Percentiles rank a stretch among this genome's conserved stretches.
These are phyloP conservation scores for Neomonachus schauinslandi DNA, from an alignment of 2,113 vertebrate genomes.

Conservation along the genomic window DNA sequence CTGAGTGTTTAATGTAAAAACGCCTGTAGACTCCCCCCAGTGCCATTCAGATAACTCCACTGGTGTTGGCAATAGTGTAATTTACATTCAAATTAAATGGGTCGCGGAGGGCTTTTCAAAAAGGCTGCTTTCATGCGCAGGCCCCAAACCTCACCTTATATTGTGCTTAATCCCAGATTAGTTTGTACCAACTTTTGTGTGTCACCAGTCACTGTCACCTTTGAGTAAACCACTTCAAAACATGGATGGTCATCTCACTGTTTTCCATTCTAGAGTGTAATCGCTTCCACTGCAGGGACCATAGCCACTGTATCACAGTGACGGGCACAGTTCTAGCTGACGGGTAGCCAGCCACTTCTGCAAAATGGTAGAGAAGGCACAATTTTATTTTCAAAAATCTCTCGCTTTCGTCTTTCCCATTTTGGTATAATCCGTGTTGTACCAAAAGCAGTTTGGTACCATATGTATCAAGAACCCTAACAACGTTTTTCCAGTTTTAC, in stretches of 20 bases:
- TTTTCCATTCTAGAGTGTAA: neutral
- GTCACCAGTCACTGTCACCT: neutral
- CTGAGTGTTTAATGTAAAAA: neutral
- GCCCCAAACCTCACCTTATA: neutral
- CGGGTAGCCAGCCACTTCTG: neutral
- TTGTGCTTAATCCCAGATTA: neutral
- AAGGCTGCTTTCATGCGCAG: neutral
- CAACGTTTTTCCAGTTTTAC: neutral
- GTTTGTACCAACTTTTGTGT: neutral
- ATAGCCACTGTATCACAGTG: neutral
- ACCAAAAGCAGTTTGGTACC: neutral
- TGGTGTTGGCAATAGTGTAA: neutral
- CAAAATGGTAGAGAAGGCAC: neutral
- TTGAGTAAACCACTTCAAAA: neutral
- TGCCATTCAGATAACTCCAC: neutral
- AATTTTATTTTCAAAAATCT: neutral
- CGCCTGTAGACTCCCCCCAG: neutral
- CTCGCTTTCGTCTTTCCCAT: neutral
- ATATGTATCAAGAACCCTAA: neutral
- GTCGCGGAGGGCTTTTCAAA: neutral
- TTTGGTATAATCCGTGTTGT: neutral
- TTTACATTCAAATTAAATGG: neutral
- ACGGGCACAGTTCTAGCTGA: neutral
- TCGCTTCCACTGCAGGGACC: neutral
- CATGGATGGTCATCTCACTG: neutral